phyloP scores from a whole-genome alignment of 2,113 vertebrate species.

The Prietella phreatophila region DNA sequence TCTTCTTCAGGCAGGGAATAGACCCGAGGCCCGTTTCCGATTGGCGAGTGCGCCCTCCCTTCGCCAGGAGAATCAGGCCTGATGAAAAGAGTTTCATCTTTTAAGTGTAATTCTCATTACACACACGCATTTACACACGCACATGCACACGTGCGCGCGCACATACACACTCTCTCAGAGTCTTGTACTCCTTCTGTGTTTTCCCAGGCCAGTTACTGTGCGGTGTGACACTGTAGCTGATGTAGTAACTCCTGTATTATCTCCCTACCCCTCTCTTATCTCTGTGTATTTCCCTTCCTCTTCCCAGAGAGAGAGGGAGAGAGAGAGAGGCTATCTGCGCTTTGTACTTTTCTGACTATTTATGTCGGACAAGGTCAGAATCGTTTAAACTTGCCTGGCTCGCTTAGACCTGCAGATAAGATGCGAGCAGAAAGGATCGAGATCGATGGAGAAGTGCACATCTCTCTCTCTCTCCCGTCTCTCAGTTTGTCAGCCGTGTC shows the following conservation, averaged over 20 bases:
- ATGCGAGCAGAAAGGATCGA: slow-evolving; percentile 63
- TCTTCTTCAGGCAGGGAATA: slow-evolving; percentile 50
- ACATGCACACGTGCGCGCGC: not conserved
- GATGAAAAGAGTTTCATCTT: slow-evolving; percentile 51
- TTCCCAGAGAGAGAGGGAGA: slow-evolving; percentile 37
- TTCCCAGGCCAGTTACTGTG: slow-evolving; percentile 20
- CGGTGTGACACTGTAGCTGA: slow-evolving; percentile 53
- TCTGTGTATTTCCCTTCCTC: slow-evolving; percentile 54
- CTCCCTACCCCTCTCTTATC: slow-evolving; percentile 55
- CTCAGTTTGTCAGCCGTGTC: slow-evolving; percentile 45
- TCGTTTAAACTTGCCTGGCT: slow-evolving; percentile 74
- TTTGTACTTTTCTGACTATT: slow-evolving; percentile 78
- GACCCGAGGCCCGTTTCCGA: slow-evolving; percentile 33
- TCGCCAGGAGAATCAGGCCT: slow-evolving; percentile 39
- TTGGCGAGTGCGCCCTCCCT: slow-evolving; percentile 37
- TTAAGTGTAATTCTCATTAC: slow-evolving; percentile 52
- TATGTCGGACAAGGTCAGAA: slow-evolving; percentile 81
- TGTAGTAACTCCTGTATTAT: slow-evolving; percentile 60
- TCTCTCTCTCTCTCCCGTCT: slow-evolving; percentile 68
- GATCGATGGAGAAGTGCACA: slow-evolving; percentile 71
- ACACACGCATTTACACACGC: not conserved
- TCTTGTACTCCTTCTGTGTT: slow-evolving; percentile 7
- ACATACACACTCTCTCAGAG: not conserved
- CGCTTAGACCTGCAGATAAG: slow-evolving; percentile 73
- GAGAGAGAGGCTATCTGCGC: slow-evolving; percentile 69